phyloP scores from a whole-genome alignment of 2,888 invertebrate genomes.

The Falcaria lacertinaria region DNA sequence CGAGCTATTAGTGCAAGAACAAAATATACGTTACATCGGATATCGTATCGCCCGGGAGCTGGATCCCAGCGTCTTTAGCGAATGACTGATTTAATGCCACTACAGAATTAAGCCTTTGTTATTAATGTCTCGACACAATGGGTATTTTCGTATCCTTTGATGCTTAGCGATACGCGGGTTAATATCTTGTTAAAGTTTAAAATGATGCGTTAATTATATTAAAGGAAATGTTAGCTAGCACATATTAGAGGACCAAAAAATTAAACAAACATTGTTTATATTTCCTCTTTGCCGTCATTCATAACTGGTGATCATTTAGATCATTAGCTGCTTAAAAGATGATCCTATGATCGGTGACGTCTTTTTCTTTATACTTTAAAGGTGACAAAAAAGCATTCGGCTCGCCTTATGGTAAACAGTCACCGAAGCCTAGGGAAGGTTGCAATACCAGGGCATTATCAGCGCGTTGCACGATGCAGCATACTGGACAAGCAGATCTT shows the following conservation, averaged over 20 bases:
- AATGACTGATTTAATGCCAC: constrained; percentile 66
- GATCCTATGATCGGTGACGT: too few relatives aligned
- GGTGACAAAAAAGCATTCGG: too few relatives aligned
- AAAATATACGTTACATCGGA: constrained; percentile 31
- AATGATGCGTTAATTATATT: constrained; percentile 11
- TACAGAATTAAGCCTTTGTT: constrained; percentile 44
- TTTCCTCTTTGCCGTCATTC: not conserved
- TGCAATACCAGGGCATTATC: too few relatives aligned
- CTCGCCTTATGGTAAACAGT: too few relatives aligned
- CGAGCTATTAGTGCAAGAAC: constrained; percentile 72
- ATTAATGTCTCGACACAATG: constrained; percentile 45
- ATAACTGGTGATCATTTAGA: not conserved
- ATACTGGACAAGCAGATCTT: too few relatives aligned
- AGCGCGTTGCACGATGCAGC: too few relatives aligned
- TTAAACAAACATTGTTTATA: not conserved
- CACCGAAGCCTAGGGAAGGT: too few relatives aligned
- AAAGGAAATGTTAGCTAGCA: constrained; percentile 4
- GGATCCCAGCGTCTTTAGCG: constrained; percentile 47
- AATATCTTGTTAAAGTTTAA: constrained; percentile 12
- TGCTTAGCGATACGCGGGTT: constrained; percentile 21
- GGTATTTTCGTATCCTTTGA: constrained; percentile 43
- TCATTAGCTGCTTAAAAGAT: too few relatives aligned
- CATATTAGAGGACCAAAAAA: not conserved
- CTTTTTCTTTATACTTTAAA: too few relatives aligned
- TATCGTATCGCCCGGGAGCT: constrained; percentile 27